These are phyloP conservation scores for Papilio protenor DNA, from an alignment of 2,888 invertebrate genomes.

Conservation along the genomic window DNA sequence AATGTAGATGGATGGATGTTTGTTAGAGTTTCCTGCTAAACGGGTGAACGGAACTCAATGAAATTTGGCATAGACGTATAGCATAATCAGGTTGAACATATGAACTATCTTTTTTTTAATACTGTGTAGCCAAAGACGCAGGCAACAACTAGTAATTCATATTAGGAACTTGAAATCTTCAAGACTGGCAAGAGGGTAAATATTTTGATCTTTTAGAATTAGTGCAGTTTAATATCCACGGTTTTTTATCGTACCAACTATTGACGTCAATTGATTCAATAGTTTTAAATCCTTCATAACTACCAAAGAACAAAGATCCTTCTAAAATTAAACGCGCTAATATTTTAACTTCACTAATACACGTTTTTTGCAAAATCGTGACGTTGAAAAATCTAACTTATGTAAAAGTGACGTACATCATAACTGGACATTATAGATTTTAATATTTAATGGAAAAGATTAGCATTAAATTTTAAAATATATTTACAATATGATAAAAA, in stretches of 20 bases:
- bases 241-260: neutral
- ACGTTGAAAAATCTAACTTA: neutral
- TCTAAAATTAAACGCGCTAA: slow-evolving; percentile 51
- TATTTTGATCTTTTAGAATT: neutral
- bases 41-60: too few species aligned
- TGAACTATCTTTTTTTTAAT: too few species aligned
- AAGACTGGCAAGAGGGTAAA: too few species aligned
- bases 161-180: neutral
- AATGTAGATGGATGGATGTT: too few species aligned
- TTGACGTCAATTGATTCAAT: slow-evolving; percentile 60
- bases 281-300: slow-evolving; percentile 61
- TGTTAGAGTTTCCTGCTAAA: too few species aligned
- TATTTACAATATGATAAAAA: neutral
- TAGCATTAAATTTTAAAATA: neutral
- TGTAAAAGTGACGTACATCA: slow-evolving; percentile 5
- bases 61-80: too few species aligned
- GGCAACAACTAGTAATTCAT: neutral
- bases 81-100: too few species aligned
- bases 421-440: neutral
- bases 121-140: too few species aligned
- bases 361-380: neutral
- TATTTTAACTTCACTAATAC: neutral
- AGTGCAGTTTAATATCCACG: neutral
- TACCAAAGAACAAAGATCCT: slow-evolving; percentile 56
- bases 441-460: neutral